Percentiles rank a stretch among this genome's conserved stretches.
Conservation (phyloP, 2,888 invertebrate genomes). For the Arenicola marina region DNA sequence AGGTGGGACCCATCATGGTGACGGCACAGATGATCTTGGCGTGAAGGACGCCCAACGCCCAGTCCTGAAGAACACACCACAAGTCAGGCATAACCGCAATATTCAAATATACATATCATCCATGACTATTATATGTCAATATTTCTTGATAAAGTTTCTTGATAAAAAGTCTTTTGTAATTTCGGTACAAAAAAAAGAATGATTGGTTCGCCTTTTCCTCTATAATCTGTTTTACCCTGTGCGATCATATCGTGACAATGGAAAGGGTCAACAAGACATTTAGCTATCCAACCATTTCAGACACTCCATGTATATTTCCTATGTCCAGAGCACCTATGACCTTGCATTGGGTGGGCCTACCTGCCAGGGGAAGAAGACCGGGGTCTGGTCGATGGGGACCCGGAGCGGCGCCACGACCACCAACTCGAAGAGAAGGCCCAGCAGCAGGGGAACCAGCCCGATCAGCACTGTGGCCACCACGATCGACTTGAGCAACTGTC, state of each 20-base stretch:
- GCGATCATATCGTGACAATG: no score
- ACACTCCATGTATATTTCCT: no score
- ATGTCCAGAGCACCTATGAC: no score
- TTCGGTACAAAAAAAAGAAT: no score
- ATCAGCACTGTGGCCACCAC: constrained; percentile 74
- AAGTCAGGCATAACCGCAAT: background rate
- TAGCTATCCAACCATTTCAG: no score
- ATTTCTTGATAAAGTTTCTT: no score
- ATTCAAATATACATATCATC: background rate
- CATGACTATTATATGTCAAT: background rate
- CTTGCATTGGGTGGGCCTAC: constrained; percentile 49
- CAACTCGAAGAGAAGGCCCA: constrained; percentile 88
- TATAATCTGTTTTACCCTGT: no score
- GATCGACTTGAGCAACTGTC: constrained; percentile 73
- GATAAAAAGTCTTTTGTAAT: no score
- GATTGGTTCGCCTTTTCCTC: no score
- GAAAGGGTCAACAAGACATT: no score
- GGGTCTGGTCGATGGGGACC: constrained; percentile 89
- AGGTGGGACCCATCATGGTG: constrained; percentile 95
- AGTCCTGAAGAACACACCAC: constrained; percentile 70
- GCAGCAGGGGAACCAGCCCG: constrained; percentile 84
- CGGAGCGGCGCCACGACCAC: constrained; percentile 87
- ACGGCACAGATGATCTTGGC: constrained; percentile 96
- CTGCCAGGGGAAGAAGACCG: constrained; percentile 67
- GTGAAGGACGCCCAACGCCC: constrained; percentile 96